Base-by-base conservation (phyloP, 1,140 invertebrate genomes). In the Drosophila seguyi region DNA sequence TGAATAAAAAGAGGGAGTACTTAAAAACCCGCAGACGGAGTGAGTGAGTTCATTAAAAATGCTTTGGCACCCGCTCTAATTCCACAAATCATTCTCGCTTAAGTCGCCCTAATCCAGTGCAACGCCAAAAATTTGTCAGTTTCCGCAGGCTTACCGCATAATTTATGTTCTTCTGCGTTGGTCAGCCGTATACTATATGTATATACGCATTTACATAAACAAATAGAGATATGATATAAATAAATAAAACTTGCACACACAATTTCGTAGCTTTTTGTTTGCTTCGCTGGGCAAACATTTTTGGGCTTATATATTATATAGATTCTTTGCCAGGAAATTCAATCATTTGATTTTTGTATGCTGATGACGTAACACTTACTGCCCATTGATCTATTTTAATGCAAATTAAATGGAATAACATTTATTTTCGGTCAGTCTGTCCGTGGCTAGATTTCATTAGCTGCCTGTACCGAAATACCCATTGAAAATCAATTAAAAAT, bases 401-500 rank as follows among this genome's bases (percentile, higher is more conserved):
- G 53, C 66, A 72, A 72, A 72, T 72, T 29, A 59, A 72, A 72
- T 72, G 66, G 44, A 59, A 71, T 72, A 72, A 72, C 53, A 72
- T 72, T 72, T 59, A 59, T 41, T 72, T 72, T 72, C 6, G 52
- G 65, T 71, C 50, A 48, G 45, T 42, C 60, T 50, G 61, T 66
- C 38, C 63, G 66, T 66, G 66, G 66, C 45, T 22, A 20, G 52
- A 36, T 71, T 69, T 72, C 44, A 71, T 71, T 58, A 71, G 42
- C 68, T 50, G 61, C 29, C 38, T 31, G 52, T 71, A 34, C 66
- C 52, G 34, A 27, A 22, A 59, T 72, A 72, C 36, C 41, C 52
- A 72, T 72, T 72, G 36, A 27, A 72, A 72, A 72, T 59, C 68
- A 72, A 72, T 72, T 72, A 72, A 72, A 72, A 72, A 72, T 72